Conservation (phyloP, 2,888 invertebrate genomes). For the Catocala nupta region DNA sequence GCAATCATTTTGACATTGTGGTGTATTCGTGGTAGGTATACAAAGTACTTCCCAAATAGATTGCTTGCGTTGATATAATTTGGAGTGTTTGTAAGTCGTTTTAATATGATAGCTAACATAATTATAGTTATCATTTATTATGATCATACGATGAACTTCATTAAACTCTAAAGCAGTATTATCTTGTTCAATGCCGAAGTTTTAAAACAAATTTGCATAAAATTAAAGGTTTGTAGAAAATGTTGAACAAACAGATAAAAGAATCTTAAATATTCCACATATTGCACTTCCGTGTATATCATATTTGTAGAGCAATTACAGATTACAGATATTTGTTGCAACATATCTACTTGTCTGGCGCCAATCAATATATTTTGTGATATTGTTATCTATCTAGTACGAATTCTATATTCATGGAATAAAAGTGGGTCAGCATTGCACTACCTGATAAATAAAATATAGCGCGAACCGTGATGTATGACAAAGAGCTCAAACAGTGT, state of each 20-base stretch:
- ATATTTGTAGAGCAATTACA: slow-evolving; percentile 7
- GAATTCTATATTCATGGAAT: slow-evolving; percentile 38
- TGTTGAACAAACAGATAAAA: not conserved
- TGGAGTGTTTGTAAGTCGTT: too few species aligned
- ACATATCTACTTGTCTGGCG: slow-evolving; percentile 1
- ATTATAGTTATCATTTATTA: too few species aligned
- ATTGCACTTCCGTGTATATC: not conserved
- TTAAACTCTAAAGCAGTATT: too few species aligned
- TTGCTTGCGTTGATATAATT: too few species aligned
- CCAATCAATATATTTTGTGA: slow-evolving; percentile 15
- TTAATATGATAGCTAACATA: too few species aligned
- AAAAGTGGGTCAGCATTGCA: slow-evolving; percentile 52
- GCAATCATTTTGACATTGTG: too few species aligned
- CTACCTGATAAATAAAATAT: slow-evolving; percentile 53
- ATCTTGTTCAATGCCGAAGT: too few species aligned
- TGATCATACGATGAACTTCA: too few species aligned
- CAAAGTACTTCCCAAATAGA: too few species aligned
- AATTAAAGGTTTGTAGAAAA: too few species aligned
- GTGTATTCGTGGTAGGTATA: too few species aligned
- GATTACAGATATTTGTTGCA: slow-evolving; percentile 2
- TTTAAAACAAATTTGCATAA: too few species aligned
- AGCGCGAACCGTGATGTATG: slow-evolving; percentile 38
- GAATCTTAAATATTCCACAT: not conserved
- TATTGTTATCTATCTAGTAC: slow-evolving; percentile 32
- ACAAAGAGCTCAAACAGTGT: slow-evolving; percentile 68